Evolutionary conservation across 2,113 vertebrate species (phyloP), one percentile per base, ranked within the genome.

Genomic region (Dipodomys spectabilis): DNA sequence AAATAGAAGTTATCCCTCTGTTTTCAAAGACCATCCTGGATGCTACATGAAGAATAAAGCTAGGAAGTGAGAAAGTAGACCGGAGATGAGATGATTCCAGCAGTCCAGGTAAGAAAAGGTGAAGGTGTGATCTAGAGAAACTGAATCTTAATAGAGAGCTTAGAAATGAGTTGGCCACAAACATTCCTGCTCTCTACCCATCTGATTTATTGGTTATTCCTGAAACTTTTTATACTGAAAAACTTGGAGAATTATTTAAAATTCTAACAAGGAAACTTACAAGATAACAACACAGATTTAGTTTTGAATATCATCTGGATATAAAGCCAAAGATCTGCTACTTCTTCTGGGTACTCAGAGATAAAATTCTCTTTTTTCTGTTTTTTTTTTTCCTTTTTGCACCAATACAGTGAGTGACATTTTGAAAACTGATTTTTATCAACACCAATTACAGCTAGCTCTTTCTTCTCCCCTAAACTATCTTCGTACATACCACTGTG

Each of bases 391-490:
- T 39, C 39, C 49, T 49, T 49, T 80, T 81, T 77, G 28, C 53
- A 74, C 32, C 93, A 83, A 84, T 64, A 57, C 2, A 74, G 68
- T 39, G 39, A 93, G 72, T 81, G 84, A 60, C 57, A 68, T 86
- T 88, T 90, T 88, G 32, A 85, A 93, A 93, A 77, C 4, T 71
- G 74, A 84, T 82, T 89, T 49, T 45, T 79, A 84, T 85, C 35
- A 23, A 35, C 49, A 64, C 20, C 25, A 93, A 67, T 72, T 91
- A 88, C 32, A 88, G 62, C 12, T 75, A 86, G 65, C 23, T n/a
- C 20, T 6, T 62, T 16, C 87, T 75, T 6, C 53, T 57, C 27
- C 30, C 25, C 32, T 32, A 72, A 72, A 86, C 44, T 39, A 83
- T 82, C 65, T 82, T 67, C 64, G 44, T 90, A 73, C 57, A 64